phyloP scores from a whole-genome alignment of 1,140 invertebrate species.

The Pectinophora gossypiella region DNA sequence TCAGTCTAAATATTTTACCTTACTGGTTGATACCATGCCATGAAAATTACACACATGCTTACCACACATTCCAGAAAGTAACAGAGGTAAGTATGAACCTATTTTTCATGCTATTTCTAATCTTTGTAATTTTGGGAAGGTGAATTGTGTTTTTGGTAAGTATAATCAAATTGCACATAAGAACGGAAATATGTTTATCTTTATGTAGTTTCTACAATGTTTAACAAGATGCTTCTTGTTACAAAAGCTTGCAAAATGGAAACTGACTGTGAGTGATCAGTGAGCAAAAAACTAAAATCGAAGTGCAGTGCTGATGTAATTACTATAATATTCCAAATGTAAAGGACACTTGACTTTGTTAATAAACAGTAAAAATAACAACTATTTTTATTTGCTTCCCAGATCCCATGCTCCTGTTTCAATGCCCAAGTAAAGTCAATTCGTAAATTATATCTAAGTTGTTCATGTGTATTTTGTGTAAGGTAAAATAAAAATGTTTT shows the following conservation, averaged over 20 bases:
- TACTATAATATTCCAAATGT: constrained; percentile 43
- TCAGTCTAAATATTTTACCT: no score
- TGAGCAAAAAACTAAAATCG: constrained; percentile 38
- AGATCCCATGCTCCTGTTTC: constrained; percentile 57
- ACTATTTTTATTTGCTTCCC: constrained; percentile 47
- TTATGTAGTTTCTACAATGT: no score
- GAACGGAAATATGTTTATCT: no score
- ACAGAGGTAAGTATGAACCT: not conserved
- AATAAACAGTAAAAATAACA: constrained; percentile 54
- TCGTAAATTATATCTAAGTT: not conserved
- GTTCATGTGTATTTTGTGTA: no score
- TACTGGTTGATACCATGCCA: no score
- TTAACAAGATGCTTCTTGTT: constrained; percentile 50
- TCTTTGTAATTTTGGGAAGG: no score
- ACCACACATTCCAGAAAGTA: constrained; percentile 6
- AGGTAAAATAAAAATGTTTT: no score
- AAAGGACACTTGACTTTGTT: constrained; percentile 31
- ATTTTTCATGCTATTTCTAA: no score
- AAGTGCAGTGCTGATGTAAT: constrained; percentile 50
- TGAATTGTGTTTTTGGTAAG: no score
- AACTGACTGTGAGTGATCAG: constrained; percentile 60
- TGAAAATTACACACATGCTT: not conserved
- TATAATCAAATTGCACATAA: no score
- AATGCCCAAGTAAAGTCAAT: constrained; percentile 32
- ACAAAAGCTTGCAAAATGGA: constrained; percentile 70